Conservation (phyloP, 2,113 vertebrate species). For the Amblyornis subalaris region DNA sequence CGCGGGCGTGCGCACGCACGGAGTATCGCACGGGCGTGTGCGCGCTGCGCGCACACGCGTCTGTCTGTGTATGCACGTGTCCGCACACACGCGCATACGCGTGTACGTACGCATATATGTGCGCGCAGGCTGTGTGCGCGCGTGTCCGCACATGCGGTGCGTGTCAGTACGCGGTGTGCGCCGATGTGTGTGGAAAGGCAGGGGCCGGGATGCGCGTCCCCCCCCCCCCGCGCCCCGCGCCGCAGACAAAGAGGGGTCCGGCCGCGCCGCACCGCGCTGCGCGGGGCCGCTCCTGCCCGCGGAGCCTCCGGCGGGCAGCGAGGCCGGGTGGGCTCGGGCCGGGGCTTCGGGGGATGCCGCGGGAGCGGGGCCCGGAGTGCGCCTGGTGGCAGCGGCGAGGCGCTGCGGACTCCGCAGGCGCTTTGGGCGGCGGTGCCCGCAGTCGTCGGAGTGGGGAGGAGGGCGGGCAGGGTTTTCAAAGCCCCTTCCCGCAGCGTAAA, state of each 20-base stretch:
- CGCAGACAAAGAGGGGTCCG: background rate
- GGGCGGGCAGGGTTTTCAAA: background rate
- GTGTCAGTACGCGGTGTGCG: background rate
- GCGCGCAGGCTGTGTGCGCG: no score
- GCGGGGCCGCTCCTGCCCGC: background rate
- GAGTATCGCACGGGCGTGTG: background rate
- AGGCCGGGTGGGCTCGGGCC: background rate
- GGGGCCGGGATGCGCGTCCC: background rate
- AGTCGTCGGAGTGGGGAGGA: background rate
- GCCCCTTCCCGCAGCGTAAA: background rate
- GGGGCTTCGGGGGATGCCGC: background rate
- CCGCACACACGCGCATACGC: background rate
- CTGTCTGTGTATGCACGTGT: background rate
- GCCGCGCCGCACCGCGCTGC: background rate
- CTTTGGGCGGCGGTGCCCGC: background rate
- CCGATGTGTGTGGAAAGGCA: background rate
- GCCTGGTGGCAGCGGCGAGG: background rate
- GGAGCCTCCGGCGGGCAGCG: background rate
- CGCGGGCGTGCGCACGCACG: background rate
- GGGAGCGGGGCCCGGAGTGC: background rate
- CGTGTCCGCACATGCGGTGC: background rate
- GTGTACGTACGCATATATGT: accelerated
- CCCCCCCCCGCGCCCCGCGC: background rate
- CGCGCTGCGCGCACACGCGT: accelerated
- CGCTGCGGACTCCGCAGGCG: background rate